Percentiles rank a stretch among this genome's conserved stretches.
Conservation (phyloP, 1,140 invertebrate species). For the Anastrepha ludens region DNA sequence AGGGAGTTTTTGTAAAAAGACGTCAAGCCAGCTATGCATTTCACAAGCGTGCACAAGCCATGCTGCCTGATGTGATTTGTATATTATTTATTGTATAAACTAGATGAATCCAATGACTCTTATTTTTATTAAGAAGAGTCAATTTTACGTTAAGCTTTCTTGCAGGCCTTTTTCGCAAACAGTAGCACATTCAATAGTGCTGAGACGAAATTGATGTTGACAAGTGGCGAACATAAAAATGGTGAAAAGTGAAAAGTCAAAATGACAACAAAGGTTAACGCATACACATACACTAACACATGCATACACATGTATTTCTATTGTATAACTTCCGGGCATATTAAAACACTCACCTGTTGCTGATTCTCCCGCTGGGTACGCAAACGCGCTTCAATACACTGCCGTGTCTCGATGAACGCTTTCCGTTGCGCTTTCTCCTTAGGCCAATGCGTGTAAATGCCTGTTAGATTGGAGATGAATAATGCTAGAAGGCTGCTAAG, state of each 20-base stretch:
- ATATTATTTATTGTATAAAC: too few species aligned
- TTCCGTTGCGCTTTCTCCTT: constrained; percentile 92
- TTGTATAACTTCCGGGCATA: neutral
- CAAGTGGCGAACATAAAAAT: neutral
- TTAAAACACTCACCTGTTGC: constrained; percentile 86
- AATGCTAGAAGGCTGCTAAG: constrained; percentile 82
- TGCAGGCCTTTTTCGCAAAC: neutral
- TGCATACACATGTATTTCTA: neutral
- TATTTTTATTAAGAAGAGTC: too few species aligned
- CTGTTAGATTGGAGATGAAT: constrained; percentile 88
- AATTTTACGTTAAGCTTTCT: neutral
- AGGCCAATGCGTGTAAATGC: constrained; percentile 93
- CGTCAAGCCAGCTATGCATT: too few species aligned
- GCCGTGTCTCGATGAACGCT: constrained; percentile 95
- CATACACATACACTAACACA: neutral
- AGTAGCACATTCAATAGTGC: neutral
- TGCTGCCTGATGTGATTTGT: too few species aligned
- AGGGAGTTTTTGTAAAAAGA: too few species aligned
- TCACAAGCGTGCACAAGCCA: too few species aligned
- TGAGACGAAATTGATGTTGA: neutral
- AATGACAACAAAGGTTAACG: neutral
- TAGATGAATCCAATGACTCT: too few species aligned
- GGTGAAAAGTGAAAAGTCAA: neutral
- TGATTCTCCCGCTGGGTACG: constrained; percentile 96
- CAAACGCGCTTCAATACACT: constrained; percentile 93